Evolutionary conservation across 2,888 invertebrate genomes (phyloP).

Genomic region (Chymomyza procnemis): DNA sequence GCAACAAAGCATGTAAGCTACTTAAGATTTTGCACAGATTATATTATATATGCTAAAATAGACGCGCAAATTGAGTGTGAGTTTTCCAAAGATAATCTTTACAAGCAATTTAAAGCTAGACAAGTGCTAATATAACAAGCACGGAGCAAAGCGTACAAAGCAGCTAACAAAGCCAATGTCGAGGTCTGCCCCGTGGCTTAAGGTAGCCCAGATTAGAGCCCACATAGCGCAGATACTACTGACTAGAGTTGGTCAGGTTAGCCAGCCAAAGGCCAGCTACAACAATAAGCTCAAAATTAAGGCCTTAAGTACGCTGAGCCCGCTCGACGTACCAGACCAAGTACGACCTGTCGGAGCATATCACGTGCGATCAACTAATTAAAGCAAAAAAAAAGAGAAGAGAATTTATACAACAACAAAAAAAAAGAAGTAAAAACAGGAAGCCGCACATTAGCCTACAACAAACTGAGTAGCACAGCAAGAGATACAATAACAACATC

Average conservation of each 20-base stretch:
- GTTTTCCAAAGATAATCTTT: conserved; percentile 69
- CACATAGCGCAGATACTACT: background rate
- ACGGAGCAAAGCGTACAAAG: background rate
- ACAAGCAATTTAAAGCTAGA: conserved; percentile 68
- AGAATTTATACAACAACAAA: background rate
- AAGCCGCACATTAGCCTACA: conserved; percentile 62
- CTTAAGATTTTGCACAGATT: conserved; percentile 69
- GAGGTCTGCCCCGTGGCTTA: conserved; percentile 2
- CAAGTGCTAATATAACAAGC: conserved; percentile 67
- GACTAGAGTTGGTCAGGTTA: background rate
- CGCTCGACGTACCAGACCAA: background rate
- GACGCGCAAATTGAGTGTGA: conserved; percentile 71
- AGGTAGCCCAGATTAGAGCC: conserved; percentile 15
- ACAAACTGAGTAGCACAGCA: conserved; percentile 8
- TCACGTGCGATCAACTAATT: conserved; percentile 71
- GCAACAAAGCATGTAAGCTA: conserved; percentile 64
- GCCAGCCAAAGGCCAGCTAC: background rate
- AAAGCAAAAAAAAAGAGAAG: conserved; percentile 47
- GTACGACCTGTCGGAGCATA: conserved; percentile 38
- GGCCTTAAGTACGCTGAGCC: conserved; percentile 46
- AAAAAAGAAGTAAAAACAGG: conserved; percentile 55
- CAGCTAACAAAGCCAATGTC: conserved; percentile 7
- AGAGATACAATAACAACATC: background rate
- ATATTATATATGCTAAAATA: conserved; percentile 66
- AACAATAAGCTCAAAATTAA: conserved; percentile 41